Percentiles rank a stretch among this genome's conserved stretches.
phyloP scores from a whole-genome alignment of 2,888 invertebrate species.

The Galerucella pusilla region DNA sequence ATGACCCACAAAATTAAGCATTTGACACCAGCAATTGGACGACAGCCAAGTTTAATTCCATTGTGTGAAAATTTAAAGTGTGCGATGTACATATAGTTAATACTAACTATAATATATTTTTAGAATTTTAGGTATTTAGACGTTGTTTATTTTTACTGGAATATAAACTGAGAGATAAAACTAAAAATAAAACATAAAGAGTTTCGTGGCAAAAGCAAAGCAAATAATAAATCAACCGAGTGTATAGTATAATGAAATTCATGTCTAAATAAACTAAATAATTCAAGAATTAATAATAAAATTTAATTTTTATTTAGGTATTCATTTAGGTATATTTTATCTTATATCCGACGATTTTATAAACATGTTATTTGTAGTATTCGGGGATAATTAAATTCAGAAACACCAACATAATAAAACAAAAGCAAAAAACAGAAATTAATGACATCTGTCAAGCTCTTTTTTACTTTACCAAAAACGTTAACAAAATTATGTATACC shows the following conservation, averaged over 20 bases:
- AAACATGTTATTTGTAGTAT: too few species aligned
- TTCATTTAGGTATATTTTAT: too few species aligned
- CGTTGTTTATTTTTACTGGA: constrained; percentile 14
- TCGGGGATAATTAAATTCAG: too few species aligned
- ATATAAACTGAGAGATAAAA: neutral
- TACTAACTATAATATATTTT: constrained; percentile 13
- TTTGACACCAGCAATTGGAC: constrained; percentile 23
- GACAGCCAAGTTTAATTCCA: constrained; percentile 20
- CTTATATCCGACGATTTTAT: too few species aligned
- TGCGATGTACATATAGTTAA: constrained; percentile 9
- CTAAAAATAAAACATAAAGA: constrained; percentile 5
- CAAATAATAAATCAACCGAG: neutral
- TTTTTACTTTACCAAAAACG: too few species aligned
- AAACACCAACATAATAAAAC: too few species aligned
- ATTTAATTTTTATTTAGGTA: too few species aligned
- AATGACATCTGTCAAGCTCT: too few species aligned
- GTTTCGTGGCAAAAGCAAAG: neutral
- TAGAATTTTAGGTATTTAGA: constrained; percentile 17
- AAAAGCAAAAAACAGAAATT: too few species aligned
- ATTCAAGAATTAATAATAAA: too few species aligned
- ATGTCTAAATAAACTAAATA: too few species aligned
- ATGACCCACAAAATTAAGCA: constrained; percentile 32
- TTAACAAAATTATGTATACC: too few species aligned
- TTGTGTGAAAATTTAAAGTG: constrained; percentile 22
- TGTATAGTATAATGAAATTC: neutral